These are phyloP conservation scores for Trichopoda pennipes DNA, from an alignment of 2,888 invertebrate genomes.

Conservation along the genomic window DNA sequence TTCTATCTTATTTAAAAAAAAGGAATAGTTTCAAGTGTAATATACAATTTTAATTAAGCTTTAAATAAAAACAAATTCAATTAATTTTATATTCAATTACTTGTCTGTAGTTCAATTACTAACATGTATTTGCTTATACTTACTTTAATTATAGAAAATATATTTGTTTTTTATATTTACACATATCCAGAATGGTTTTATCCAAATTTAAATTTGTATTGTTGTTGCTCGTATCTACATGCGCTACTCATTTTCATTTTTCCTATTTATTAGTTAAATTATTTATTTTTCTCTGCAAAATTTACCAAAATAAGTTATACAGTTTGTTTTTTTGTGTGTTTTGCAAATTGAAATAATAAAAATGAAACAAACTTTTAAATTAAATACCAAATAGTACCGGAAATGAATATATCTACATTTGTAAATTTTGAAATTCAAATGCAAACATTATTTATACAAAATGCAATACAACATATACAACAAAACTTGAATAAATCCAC, in stretches of 20 bases:
- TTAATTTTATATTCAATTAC: slow-evolving; percentile 11
- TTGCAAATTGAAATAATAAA: slow-evolving; percentile 8
- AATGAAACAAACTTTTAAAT: slow-evolving; percentile 27
- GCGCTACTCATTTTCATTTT: not conserved
- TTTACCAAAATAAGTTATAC: slow-evolving; percentile 12
- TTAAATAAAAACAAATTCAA: slow-evolving; percentile 33
- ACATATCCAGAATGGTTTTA: not conserved
- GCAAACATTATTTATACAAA: slow-evolving; percentile 34
- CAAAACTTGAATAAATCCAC: slow-evolving; percentile 22
- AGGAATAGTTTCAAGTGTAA: not conserved
- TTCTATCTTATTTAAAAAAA: not conserved
- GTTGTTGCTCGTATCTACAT: not conserved
- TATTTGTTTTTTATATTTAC: too few relatives aligned
- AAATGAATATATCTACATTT: slow-evolving; percentile 63
- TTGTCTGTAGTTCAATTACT: not conserved
- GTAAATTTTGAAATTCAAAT: slow-evolving; percentile 55
- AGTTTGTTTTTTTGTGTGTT: slow-evolving; percentile 27
- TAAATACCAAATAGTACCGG: slow-evolving; percentile 59
- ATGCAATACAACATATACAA: slow-evolving; percentile 38
- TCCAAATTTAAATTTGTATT: not conserved
- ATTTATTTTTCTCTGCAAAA: slow-evolving; percentile 32
- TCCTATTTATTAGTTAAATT: slow-evolving; percentile 25
- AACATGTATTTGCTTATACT: not conserved
- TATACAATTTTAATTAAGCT: slow-evolving; percentile 11
- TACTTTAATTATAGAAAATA: too few relatives aligned